phyloP scores from a whole-genome alignment of 1,140 invertebrate genomes.

The Saccostrea echinata region DNA sequence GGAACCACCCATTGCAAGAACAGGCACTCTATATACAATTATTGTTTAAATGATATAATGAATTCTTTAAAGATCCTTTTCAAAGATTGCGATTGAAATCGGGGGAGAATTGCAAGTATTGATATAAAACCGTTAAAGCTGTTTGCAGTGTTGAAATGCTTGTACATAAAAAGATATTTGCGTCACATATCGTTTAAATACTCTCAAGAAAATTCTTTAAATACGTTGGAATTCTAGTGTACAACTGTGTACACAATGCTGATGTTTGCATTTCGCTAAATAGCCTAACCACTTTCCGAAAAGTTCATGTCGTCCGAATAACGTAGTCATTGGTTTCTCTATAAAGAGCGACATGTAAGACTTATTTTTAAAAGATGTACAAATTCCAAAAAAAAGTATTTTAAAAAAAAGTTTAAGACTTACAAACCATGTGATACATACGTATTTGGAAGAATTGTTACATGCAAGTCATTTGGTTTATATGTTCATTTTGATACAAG shows the following conservation, averaged over 20 bases:
- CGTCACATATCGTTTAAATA: slow-evolving; percentile 35
- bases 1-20: slow-evolving; percentile 3
- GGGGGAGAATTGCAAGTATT: not conserved
- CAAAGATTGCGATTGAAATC: slow-evolving; percentile 21
- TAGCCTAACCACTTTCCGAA: not conserved
- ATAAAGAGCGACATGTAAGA: no score
- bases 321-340: no score
- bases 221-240: slow-evolving; percentile 10
- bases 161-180: slow-evolving; percentile 34
- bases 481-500: no score
- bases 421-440: no score
- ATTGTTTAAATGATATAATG: slow-evolving; percentile 37
- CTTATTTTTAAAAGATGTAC: no score
- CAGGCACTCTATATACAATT: slow-evolving; percentile 20
- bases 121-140: slow-evolving; percentile 25
- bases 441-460: no score
- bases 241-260: not conserved
- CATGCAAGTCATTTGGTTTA: no score
- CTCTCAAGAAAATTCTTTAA: slow-evolving; percentile 23
- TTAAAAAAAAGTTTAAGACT: no score
- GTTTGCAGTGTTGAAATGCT: slow-evolving; percentile 29
- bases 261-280: not conserved
- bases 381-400: no score
- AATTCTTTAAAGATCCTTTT: slow-evolving; percentile 35
- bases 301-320: not conserved